phyloP scores from a whole-genome alignment of 2,888 invertebrate species.

The Isoperla grammatica region DNA sequence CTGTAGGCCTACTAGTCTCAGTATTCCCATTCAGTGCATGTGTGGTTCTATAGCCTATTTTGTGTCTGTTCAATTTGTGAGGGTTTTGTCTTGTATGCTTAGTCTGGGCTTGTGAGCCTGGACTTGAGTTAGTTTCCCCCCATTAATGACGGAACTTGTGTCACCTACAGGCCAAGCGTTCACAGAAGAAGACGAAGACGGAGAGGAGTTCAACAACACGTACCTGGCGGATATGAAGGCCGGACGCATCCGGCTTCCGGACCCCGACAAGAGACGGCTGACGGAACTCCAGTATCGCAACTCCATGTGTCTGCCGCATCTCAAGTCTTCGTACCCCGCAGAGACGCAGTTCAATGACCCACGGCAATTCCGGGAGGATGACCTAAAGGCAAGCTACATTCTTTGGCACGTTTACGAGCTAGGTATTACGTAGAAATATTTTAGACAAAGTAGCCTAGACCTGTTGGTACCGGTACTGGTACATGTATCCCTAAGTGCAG shows the following conservation, averaged over 20 bases:
- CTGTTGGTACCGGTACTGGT: no score
- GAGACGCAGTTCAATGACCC: constrained; percentile 65
- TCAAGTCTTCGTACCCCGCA: constrained; percentile 78
- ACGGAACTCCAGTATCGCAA: constrained; percentile 74
- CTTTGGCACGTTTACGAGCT: no score
- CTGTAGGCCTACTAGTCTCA: no score
- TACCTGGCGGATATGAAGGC: constrained; percentile 58
- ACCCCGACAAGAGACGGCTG: constrained; percentile 42
- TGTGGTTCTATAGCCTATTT: no score
- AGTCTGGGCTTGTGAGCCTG: no score
- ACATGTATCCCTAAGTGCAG: no score
- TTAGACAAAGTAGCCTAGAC: constrained; percentile 2
- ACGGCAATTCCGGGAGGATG: constrained; percentile 54
- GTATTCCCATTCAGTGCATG: no score
- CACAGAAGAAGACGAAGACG: constrained; percentile 61
- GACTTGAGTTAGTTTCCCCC: no score
- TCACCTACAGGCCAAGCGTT: neutral
- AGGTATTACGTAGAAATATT: no score
- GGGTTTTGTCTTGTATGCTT: no score
- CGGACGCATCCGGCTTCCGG: constrained; percentile 46
- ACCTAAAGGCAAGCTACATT: constrained; percentile 55
- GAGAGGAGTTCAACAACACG: constrained; percentile 76
- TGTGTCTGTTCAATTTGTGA: no score
- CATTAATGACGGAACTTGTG: no score
- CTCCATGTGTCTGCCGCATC: constrained; percentile 75